Evolutionary conservation across 2,888 invertebrate genomes (phyloP), one percentile per base, ranked within the genome.

Genomic region (Dromius quadrimaculatus): DNA sequence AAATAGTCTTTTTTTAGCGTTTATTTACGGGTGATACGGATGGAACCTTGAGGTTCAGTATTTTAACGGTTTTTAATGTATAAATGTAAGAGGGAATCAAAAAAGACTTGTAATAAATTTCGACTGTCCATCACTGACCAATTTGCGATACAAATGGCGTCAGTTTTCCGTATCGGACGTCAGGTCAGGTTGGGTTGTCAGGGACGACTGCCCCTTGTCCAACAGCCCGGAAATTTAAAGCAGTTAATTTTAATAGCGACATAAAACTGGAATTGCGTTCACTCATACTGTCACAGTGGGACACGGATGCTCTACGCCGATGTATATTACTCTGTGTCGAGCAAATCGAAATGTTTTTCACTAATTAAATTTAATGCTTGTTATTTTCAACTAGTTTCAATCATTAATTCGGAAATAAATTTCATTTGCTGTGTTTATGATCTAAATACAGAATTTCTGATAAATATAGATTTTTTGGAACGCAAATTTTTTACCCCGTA

Each of bases 291-390:
- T 28, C 3, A 3, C 3, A 28, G 3, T 28, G 8, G 4, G 8
- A 28, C 28, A 28, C 8, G 28, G n/a, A 28, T 28, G 8, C 28
- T 8, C 28, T 3, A 28, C 8, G 28, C 28, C 4, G 28, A n/a
- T n/a, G n/a, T n/a, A n/a, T 28, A 6, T 5, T 28, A 6, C 28
- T 3, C 8, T 38, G 9, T 57, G 57, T 19, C 15, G 17, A 36
- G n/a, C 34, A 13, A 32, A 59, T 15, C 20, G 15, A 15, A 9
- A 45, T 63, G 36, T 11, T 62, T 63, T 43, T 43, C 13, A 43
- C 22, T 63, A 63, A 63, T 63, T 63, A 41, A 63, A 63, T 28
- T n/a, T n/a, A n/a, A n/a, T n/a, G n/a, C n/a, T n/a, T n/a, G n/a
- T n/a, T n/a, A n/a, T n/a, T n/a, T n/a, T n/a, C n/a, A n/a, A n/a